Percentiles rank a stretch among this genome's conserved stretches.
phyloP scores from a whole-genome alignment of 2,888 invertebrate species.

The Diplazon laetatorius region DNA sequence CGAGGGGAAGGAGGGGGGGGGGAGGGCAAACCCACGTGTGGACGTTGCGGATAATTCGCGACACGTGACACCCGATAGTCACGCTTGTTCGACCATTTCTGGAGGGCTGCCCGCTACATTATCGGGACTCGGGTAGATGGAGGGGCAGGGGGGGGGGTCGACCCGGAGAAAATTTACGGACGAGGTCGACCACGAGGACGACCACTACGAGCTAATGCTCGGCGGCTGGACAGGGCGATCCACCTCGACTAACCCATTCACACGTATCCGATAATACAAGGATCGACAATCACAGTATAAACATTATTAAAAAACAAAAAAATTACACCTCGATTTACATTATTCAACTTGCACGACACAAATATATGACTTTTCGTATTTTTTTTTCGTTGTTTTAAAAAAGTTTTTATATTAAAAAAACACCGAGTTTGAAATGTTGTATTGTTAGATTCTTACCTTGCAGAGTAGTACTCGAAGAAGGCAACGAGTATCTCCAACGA shows the following conservation, averaged over 20 bases:
- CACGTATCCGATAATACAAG: neutral
- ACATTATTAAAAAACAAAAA: no score
- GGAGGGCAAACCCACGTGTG: constrained; percentile 39
- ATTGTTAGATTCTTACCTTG: constrained; percentile 84
- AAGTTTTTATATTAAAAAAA: no score
- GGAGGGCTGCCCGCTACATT: constrained; percentile 36
- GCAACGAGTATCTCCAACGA: constrained; percentile 92
- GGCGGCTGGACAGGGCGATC: neutral
- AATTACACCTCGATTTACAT: no score
- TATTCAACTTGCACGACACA: no score
- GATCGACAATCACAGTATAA: neutral
- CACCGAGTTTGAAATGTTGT: no score
- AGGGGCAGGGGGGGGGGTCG: no score
- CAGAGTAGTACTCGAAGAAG: constrained; percentile 92
- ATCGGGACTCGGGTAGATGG: constrained; percentile 44
- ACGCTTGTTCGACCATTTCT: constrained; percentile 49
- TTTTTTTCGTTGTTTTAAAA: no score
- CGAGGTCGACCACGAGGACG: constrained; percentile 55
- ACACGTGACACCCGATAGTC: constrained; percentile 61
- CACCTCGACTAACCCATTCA: neutral
- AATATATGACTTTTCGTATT: no score
- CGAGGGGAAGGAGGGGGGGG: no score
- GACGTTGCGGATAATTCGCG: constrained; percentile 60
- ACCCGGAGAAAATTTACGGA: constrained; percentile 50
- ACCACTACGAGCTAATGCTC: constrained; percentile 2